Percentiles rank a stretch among this genome's conserved stretches.
These are phyloP conservation scores for Hippocampus kuda DNA, from an alignment of 2,797 vertebrate genomes.

Conservation along the genomic window DNA sequence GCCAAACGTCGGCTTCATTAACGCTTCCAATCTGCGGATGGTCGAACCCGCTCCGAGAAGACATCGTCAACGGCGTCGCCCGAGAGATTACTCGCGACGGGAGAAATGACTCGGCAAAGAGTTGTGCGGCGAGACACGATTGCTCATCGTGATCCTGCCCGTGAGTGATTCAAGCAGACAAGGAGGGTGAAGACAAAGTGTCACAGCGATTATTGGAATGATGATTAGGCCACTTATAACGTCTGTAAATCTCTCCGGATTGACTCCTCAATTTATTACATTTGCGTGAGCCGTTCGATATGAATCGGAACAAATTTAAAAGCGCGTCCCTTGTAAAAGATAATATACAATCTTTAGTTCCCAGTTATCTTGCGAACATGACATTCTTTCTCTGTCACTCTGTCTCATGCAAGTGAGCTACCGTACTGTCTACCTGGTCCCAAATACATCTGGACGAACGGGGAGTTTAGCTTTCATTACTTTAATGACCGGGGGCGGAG, in stretches of 20 bases:
- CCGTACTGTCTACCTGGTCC: no score
- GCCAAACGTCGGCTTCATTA: background rate
- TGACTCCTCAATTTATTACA: background rate
- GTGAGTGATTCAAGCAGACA: background rate
- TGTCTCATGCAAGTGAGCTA: no score
- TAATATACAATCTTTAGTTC: no score
- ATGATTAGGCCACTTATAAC: background rate
- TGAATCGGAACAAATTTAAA: background rate
- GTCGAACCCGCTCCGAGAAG: background rate
- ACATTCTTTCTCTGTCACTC: no score
- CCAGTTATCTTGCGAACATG: no score
- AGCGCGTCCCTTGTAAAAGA: background rate
- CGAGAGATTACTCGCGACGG: background rate
- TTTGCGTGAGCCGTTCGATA: background rate
- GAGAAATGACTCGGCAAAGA: constrained; percentile 4
- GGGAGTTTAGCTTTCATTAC: no score
- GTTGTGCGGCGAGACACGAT: background rate
- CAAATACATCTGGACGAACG: no score
- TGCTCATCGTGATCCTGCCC: background rate
- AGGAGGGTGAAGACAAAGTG: background rate
- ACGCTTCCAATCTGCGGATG: background rate
- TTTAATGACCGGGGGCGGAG: no score
- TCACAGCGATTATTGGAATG: background rate
- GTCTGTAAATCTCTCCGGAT: background rate
- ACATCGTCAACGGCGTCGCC: background rate